Conservation (phyloP, 2,113 vertebrate species). For the Arizona elegans region DNA sequence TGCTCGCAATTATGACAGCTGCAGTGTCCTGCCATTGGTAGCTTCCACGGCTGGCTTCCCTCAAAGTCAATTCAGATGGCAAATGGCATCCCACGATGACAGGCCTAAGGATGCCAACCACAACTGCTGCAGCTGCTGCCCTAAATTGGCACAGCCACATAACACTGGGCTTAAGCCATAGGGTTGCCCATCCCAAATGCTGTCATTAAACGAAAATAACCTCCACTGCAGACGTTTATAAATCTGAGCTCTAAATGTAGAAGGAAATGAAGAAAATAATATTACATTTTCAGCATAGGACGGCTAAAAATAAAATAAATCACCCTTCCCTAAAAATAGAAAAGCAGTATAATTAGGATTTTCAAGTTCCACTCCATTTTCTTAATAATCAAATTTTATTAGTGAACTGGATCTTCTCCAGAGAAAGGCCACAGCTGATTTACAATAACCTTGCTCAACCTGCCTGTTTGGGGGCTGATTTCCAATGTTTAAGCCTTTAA, state of each 20-base stretch:
- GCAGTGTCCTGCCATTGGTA: background rate
- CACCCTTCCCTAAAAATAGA: background rate
- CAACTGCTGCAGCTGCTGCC: background rate
- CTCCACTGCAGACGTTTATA: rapidly evolving
- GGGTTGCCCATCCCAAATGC: background rate
- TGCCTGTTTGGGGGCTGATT: background rate
- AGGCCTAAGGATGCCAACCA: background rate
- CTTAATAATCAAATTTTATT: background rate
- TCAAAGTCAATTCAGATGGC: background rate
- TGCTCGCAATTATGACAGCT: background rate
- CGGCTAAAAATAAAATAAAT: background rate
- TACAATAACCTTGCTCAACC: background rate
- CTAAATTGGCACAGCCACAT: background rate
- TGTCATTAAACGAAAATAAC: background rate
- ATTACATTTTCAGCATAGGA: background rate
- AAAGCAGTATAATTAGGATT: background rate
- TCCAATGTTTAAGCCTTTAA: background rate
- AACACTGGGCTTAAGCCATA: background rate
- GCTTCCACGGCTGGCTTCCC: background rate
- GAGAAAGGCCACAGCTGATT: background rate
- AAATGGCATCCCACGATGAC: background rate
- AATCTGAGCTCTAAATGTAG: background rate
- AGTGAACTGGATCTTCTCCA: background rate
- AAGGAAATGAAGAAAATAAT: background rate
- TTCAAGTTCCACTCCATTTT: background rate